A percentile compares a stretch with the other conserved stretches of the same genome.
Conservation (phyloP, 2,888 invertebrate species). For the Dioctria linearis region DNA sequence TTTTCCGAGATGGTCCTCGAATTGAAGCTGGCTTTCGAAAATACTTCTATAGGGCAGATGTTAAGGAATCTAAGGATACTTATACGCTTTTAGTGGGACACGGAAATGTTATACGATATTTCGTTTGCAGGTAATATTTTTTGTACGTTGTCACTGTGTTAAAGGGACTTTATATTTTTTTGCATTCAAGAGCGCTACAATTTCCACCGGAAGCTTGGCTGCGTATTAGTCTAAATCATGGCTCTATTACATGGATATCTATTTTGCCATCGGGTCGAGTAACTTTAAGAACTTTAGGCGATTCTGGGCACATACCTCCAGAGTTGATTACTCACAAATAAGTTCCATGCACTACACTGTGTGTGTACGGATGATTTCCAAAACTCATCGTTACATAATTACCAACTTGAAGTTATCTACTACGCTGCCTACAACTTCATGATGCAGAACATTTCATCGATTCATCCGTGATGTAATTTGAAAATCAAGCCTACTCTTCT, state of each 20-base stretch:
- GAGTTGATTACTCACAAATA: slow-evolving; percentile 77
- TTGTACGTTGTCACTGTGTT: neutral
- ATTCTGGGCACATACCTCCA: slow-evolving; percentile 91
- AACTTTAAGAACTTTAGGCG: slow-evolving; percentile 84
- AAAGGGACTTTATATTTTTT: neutral
- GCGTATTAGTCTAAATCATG: slow-evolving; percentile 91
- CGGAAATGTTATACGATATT: slow-evolving; percentile 97
- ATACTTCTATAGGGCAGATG: slow-evolving; percentile 91
- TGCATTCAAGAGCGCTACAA: slow-evolving; percentile 86
- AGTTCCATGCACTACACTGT: neutral
- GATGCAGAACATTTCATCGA: too few relatives aligned
- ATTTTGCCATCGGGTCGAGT: slow-evolving; percentile 92
- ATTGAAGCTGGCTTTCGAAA: slow-evolving; percentile 97
- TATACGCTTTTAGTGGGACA: slow-evolving; percentile 96
- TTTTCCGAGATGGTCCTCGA: slow-evolving; percentile 91
- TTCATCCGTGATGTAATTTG: too few relatives aligned
- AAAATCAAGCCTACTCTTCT: too few relatives aligned
- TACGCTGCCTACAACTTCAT: too few relatives aligned
- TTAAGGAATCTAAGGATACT: slow-evolving; percentile 84
- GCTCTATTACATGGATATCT: slow-evolving; percentile 92
- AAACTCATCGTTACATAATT: too few relatives aligned
- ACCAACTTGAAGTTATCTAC: too few relatives aligned
- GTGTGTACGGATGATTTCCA: too few relatives aligned
- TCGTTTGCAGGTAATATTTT: slow-evolving; percentile 83
- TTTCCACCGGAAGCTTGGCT: slow-evolving; percentile 98